These are phyloP conservation scores for Digitonthophagus gazella DNA, from an alignment of 2,888 invertebrate genomes.

Conservation along the genomic window DNA sequence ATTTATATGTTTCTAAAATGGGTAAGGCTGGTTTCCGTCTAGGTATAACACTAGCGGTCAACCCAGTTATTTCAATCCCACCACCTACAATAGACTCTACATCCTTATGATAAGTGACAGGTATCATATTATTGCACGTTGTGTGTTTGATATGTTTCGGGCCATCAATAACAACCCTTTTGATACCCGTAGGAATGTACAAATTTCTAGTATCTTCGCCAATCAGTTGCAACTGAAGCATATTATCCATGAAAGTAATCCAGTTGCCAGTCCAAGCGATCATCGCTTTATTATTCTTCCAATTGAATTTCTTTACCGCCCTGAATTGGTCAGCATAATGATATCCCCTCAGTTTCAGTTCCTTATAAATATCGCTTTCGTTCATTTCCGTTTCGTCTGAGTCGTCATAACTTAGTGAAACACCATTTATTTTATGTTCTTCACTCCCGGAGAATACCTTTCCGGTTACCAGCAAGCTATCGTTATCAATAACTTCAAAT, in stretches of 20 bases:
- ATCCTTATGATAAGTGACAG: constrained; percentile 50
- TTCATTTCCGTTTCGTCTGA: constrained; percentile 10
- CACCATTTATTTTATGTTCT: background rate
- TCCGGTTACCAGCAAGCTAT: constrained; percentile 66
- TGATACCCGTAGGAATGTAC: constrained; percentile 61
- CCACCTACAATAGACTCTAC: constrained; percentile 55
- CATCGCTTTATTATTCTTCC: constrained; percentile 50
- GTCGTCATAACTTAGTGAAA: background rate
- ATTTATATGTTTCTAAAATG: constrained; percentile 72
- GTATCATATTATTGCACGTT: constrained; percentile 35
- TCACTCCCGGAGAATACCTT: constrained; percentile 54
- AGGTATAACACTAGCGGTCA: constrained; percentile 74
- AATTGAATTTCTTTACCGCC: constrained; percentile 31
- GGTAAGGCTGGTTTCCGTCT: constrained; percentile 69
- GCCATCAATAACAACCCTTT: constrained; percentile 29
- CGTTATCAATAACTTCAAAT: constrained; percentile 59
- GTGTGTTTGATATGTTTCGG: constrained; percentile 26
- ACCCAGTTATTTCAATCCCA: constrained; percentile 74
- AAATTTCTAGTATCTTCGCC: constrained; percentile 65
- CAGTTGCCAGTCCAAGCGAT: constrained; percentile 78
- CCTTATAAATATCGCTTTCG: constrained; percentile 65
- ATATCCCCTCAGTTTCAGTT: constrained; percentile 66
- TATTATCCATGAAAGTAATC: constrained; percentile 85
- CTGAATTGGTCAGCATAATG: constrained; percentile 42
- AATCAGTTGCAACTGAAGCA: constrained; percentile 77